Percentiles rank a stretch among this genome's conserved stretches.
phyloP scores from a whole-genome alignment of 2,113 vertebrate species.

The Passer montanus region DNA sequence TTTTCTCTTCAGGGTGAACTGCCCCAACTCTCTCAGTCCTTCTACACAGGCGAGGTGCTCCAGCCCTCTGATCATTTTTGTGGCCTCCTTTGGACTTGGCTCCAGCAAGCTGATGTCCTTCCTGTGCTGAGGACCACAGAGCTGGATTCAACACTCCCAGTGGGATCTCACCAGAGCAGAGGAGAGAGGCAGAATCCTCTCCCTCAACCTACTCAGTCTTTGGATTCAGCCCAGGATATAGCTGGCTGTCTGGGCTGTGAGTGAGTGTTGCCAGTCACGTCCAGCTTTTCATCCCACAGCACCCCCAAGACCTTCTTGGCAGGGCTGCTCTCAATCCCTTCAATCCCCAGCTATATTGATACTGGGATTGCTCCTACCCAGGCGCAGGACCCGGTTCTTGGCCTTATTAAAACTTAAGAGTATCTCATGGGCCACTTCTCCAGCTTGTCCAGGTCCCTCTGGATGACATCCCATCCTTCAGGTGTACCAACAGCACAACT shows the following conservation, averaged over 20 bases:
- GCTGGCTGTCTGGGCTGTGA: background rate
- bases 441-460: background rate
- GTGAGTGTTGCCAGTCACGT: rapidly evolving
- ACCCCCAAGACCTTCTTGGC: rapidly evolving
- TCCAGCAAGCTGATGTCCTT: background rate
- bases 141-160: background rate
- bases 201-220: background rate
- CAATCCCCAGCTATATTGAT: rapidly evolving
- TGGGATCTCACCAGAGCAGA: background rate
- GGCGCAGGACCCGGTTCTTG: background rate
- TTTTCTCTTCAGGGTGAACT: background rate
- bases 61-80: background rate
- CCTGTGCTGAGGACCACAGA: background rate
- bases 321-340: background rate
- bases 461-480: background rate
- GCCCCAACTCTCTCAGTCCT: background rate
- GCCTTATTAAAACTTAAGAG: background rate
- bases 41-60: background rate
- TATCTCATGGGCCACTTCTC: background rate
- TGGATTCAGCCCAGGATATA: background rate
- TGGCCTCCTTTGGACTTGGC: background rate
- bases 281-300: background rate
- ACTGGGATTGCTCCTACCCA: background rate
- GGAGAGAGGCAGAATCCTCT: background rate
- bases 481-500: rapidly evolving